A percentile compares a stretch with the other conserved stretches of the same genome.
Conservation (phyloP, 2,888 invertebrate species). For the Drosophila nigricruria region DNA sequence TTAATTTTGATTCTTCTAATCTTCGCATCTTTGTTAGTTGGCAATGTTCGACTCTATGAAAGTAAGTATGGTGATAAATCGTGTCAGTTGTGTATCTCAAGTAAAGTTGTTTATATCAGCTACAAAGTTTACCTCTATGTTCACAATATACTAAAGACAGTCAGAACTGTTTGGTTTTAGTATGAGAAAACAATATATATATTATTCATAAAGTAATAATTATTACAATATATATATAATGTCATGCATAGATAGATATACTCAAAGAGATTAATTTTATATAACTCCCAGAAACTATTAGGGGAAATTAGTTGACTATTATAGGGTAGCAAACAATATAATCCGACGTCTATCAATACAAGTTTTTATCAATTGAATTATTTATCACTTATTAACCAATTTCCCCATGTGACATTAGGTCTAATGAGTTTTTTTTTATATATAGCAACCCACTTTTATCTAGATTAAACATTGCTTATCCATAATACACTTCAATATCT, state of each 20-base stretch:
- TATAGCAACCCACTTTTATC: conserved; percentile 28
- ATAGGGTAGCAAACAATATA: conserved; percentile 17
- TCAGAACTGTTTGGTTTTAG: background rate
- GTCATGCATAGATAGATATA: background rate
- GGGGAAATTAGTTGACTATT: background rate
- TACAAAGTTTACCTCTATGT: background rate
- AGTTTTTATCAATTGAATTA: conserved; percentile 38
- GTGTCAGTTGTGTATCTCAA: no score
- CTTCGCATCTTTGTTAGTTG: no score
- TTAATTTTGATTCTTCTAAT: no score
- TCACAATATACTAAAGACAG: background rate
- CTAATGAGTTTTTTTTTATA: conserved; percentile 33
- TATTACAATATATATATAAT: background rate
- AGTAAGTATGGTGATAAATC: no score
- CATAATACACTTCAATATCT: conserved; percentile 2
- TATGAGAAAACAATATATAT: background rate
- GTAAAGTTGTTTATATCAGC: no score
- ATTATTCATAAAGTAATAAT: background rate
- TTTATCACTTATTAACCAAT: conserved; percentile 44
- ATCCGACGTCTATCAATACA: conserved; percentile 19
- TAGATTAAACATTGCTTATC: conserved; percentile 42
- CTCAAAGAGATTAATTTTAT: background rate
- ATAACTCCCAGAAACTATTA: background rate
- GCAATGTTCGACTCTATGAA: no score
- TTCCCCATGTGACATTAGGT: conserved; percentile 9